These are phyloP conservation scores for Mionectes macconnelli DNA, from an alignment of 2,113 vertebrate species.

Conservation along the genomic window DNA sequence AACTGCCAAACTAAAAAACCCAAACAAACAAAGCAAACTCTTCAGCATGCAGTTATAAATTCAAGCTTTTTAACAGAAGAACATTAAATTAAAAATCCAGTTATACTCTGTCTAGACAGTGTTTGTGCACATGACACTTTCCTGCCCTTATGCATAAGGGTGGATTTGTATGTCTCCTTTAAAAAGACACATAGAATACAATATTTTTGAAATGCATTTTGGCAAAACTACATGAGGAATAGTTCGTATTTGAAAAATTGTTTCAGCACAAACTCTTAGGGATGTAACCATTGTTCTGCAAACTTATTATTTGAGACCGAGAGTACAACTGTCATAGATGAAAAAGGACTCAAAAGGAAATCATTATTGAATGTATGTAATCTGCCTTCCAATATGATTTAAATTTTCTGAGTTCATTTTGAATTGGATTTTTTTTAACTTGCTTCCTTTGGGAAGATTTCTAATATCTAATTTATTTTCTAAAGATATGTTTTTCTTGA, in stretches of 20 bases:
- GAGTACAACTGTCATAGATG: not conserved
- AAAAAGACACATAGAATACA: not conserved
- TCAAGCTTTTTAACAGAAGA: not conserved
- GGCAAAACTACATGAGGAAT: not conserved
- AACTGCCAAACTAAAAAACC: not conserved
- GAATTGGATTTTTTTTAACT: not conserved
- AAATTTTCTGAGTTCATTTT: not conserved
- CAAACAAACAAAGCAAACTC: not conserved
- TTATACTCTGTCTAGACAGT: not conserved
- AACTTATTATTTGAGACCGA: not conserved
- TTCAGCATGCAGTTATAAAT: not conserved
- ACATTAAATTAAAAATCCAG: not conserved
- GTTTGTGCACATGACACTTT: not conserved
- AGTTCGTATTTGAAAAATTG: not conserved
- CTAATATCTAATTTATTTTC: not conserved
- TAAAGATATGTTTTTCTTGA: not conserved
- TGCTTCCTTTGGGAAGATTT: not conserved
- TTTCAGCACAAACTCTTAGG: not conserved
- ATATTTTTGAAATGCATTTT: not conserved
- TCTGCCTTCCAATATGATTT: not conserved
- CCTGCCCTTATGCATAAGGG: not conserved
- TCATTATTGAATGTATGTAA: not conserved
- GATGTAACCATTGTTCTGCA: not conserved
- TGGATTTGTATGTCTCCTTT: not conserved
- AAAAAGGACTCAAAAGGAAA: not conserved